Evolutionary conservation across 2,113 vertebrate species (phyloP), one percentile per base, ranked within the genome.

Genomic region (Pungitius pungitius): DNA sequence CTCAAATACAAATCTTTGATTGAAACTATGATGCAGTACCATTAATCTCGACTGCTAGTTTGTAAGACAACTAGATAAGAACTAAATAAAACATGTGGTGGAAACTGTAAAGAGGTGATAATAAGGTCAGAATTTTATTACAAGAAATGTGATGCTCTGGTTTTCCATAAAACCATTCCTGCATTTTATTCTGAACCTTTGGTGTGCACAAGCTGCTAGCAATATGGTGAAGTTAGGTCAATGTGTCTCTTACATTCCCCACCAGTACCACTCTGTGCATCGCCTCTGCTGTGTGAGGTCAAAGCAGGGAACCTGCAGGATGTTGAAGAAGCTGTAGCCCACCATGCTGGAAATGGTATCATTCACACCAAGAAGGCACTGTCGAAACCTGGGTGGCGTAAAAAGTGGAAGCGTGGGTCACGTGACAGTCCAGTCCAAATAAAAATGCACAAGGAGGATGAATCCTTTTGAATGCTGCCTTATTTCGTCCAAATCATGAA

Each of bases 281-380:
- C 83, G 89, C 72, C 85, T 91, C 43, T 81, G 88, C 35, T 91
- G 85, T 61, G 92, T 88, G 80, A 98, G 85, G 81, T 93, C 86
- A 20, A 98, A 98, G 88, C 96, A 98, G 1, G 95, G 95, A 20
- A 93, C 58, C 72, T 90, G 91, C 74, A 98, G 83, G 69, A 97
- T 62, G 33, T 93, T 94, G 91, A 97, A 98, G 87, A 95, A 97
- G 52, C 94, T 94, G 88, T 93, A 75, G 1, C 96, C 96, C 65
- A 98, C 93, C 70, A 97, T 82, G 64, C 92, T 92, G 1, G 96
- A 94, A 75, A 97, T 72, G 51, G 94, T 93, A 65, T 97, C 94
- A 20, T 91, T 94, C 67, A 94, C 88, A 2, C 59, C 77, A 49
- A 90, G 88, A 42, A 97, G 92, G 85, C 97, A 97, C 42, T 86